These are phyloP conservation scores for Percopsis transmontana DNA, from an alignment of 2,113 vertebrate species.

Conservation along the genomic window DNA sequence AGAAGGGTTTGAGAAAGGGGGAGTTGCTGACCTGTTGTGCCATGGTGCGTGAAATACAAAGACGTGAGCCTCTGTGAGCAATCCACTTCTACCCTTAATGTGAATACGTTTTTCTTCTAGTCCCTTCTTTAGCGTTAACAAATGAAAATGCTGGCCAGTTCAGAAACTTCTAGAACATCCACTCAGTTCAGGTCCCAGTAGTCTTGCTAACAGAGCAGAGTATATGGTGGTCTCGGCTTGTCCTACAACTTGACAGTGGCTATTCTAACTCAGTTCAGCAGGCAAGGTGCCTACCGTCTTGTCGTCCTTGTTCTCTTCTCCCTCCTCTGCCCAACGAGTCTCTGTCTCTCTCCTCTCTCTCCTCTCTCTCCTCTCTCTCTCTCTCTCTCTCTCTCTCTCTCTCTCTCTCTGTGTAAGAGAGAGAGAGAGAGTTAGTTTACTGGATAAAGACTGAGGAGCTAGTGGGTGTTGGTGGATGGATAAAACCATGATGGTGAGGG, in stretches of 20 bases:
- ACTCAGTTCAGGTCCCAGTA: not conserved
- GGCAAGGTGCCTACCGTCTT: slow-evolving; percentile 16
- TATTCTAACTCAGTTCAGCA: slow-evolving; percentile 9
- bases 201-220: not conserved
- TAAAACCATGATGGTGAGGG: too few relatives aligned
- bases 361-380: slow-evolving; percentile 16
- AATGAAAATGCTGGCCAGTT: too few relatives aligned
- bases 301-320: slow-evolving; percentile 2
- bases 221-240: slow-evolving; percentile 6
- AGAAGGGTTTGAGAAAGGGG: slow-evolving; percentile 75
- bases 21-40: slow-evolving; percentile 65
- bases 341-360: not conserved
- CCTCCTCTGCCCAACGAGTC: not conserved
- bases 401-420: too few relatives aligned
- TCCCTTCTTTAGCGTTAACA: not conserved
- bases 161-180: too few relatives aligned
- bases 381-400: slow-evolving; percentile 27
- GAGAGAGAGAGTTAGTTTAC: too few relatives aligned
- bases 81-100: not conserved
- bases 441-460: too few relatives aligned
- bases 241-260: slow-evolving; percentile 18
- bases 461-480: too few relatives aligned
- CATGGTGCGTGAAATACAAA: slow-evolving; percentile 48
- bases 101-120: not conserved
- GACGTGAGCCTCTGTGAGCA: not conserved